Evolutionary conservation across 2,113 vertebrate genomes (phyloP), one percentile per base, ranked within the genome.

Genomic region (Bungarus multicinctus): DNA sequence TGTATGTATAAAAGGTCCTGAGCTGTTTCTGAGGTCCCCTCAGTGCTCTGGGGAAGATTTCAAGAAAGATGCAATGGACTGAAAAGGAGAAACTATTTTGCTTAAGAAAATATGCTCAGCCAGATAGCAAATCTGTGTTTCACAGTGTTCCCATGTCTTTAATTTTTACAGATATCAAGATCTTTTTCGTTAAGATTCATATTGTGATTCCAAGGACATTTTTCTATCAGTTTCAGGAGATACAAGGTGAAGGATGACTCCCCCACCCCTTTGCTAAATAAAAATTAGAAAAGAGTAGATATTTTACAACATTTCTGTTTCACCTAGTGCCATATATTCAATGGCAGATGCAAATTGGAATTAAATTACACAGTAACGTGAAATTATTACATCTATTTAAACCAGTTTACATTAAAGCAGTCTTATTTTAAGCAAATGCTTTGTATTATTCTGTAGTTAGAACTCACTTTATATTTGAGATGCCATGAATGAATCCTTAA

Each of bases 201-300:
- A 81, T 90, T 89, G 47, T 43, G 89, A 53, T 91, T 92, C 87
- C 64, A 14, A 57, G 87, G 50, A 25, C 23, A 25, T n/a, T 25
- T 27, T 22, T 7, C 5, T 55, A 12, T 11, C 50, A 54, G 1
- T 91, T 54, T 89, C 94, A 94, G 50, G 23, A 95, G 90, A 93
- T 34, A 34, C 64, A 47, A 86, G 50, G 34, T 89, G 55, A 95
- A 54, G 25, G 93, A 85, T 94, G 92, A 91, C 39, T 86, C 94
- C 39, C 94, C 45, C 4, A 14, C 27, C 1, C 34, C 23, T 96
- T 74, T 74, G 64, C 64, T 34, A 14, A 34, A 18, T 74, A 74
- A 34, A 18, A 94, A 10, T 64, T 54, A 85, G 58, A 18, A 60
- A 74, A 74, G n/a, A 34, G 14, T 95, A 60, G 34, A 3, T 93